Base-by-base conservation (phyloP, 1,140 invertebrate species). In the Pteromalus puparum region DNA sequence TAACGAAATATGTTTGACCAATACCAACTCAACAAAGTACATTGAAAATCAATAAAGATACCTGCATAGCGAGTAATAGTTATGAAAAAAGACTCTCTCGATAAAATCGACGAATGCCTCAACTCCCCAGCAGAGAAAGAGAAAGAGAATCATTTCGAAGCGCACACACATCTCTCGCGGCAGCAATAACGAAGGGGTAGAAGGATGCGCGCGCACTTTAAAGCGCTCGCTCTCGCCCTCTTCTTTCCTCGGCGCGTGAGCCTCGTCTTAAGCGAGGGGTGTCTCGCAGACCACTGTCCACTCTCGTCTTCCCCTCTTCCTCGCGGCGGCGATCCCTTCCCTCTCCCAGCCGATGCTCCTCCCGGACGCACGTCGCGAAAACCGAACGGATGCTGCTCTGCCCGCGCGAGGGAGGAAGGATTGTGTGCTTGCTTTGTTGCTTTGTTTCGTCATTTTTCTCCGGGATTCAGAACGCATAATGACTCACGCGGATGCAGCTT, bases 231-330 rank as follows among this genome's bases (percentile, higher is more conserved):
- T 38, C 34, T 74, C 26, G 15, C 46, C 67, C 34, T 74, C 48
- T 34, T 81, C 81, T 65, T 65, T 75, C 53, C 13, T 67, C 34
- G 48, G 7, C 53, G 53, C 53, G 53, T 1, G 53, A 6, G 48
- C 48, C 18, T 24, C 46, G 46, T 77, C 75, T 53, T 53, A 24
- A 4, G 30, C 42, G 68, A 61, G 75, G 85, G 81, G 87, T 81
- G 77, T 82, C 77, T 86, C 85, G 81, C 86, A 84, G 87, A 89
- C 88, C 88, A 87, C 89, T 90, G 89, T 90, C 90, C 89, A 89
- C 85, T 86, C 82, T 46, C 81, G 48, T 34, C 81, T 78, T 61
- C 30, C 53, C 67, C 81, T 85, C 85, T 86, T 67, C 77, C 70
- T 82, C 75, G 18, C 46, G 10, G n/a, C n/a, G n/a, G n/a, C n/a